Evolutionary conservation across 2,888 invertebrate genomes (phyloP).

Genomic region (Acanthacorydalis orientalis): DNA sequence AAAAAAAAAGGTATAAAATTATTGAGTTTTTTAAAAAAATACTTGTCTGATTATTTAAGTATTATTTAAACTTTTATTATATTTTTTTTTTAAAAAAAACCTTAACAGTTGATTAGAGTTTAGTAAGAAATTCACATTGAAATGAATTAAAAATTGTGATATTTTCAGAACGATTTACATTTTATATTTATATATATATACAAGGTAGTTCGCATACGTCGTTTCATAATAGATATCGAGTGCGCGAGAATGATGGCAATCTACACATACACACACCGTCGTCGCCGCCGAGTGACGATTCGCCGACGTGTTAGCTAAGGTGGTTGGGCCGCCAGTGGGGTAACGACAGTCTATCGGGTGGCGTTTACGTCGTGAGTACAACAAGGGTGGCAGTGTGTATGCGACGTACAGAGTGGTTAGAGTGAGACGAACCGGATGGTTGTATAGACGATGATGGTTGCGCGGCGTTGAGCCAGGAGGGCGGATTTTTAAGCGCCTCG

Average conservation of each 20-base stretch:
- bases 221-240: too few species aligned
- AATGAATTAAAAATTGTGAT: too few species aligned
- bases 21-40: too few species aligned
- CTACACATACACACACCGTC: neutral
- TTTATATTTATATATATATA: neutral
- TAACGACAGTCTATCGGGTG: neutral
- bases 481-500: constrained; percentile 24
- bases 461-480: constrained; percentile 1
- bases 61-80: too few species aligned
- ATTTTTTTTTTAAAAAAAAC: neutral
- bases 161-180: too few species aligned
- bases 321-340: neutral
- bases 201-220: neutral
- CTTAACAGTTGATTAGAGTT: neutral
- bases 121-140: too few species aligned
- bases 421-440: constrained; percentile 11
- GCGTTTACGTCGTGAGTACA: neutral
- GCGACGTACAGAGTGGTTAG: neutral
- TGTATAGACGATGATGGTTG: constrained; percentile 8
- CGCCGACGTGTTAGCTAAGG: neutral
- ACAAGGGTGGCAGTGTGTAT: neutral
- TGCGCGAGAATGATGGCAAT: too few species aligned
- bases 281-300: neutral
- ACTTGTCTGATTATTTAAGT: too few species aligned
- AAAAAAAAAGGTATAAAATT: too few species aligned